Conservation (phyloP, 1,140 invertebrate genomes). For the Himalopsyche phryganea region DNA sequence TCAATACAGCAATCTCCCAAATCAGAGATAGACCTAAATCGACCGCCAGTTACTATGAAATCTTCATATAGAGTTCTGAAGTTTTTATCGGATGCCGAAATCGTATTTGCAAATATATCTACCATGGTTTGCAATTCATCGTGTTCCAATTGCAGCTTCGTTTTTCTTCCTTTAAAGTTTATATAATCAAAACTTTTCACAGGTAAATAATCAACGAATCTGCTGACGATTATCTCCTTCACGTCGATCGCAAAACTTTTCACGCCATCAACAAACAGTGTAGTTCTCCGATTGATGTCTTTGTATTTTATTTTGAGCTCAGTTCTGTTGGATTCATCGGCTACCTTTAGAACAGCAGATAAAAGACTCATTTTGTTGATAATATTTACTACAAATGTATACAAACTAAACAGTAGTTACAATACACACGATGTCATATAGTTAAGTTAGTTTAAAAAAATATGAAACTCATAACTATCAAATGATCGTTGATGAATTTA, state of each 20-base stretch:
- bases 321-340: slow-evolving; percentile 14
- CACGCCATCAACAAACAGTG: slow-evolving; percentile 16
- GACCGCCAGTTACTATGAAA: slow-evolving; percentile 2
- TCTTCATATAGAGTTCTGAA: slow-evolving; percentile 17
- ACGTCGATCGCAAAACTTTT: slow-evolving; percentile 19
- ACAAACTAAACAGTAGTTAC: not conserved
- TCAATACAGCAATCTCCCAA: slow-evolving; percentile 11
- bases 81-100: slow-evolving; percentile 1
- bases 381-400: not conserved
- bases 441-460: not conserved
- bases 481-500: not conserved
- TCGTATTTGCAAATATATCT: slow-evolving; percentile 9
- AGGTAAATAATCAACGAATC: slow-evolving; percentile 18
- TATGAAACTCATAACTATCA: not conserved
- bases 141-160: slow-evolving; percentile 8
- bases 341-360: slow-evolving; percentile 24
- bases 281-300: slow-evolving; percentile 11
- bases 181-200: slow-evolving; percentile 21
- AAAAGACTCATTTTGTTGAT: slow-evolving; percentile 23
- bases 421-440: not conserved
- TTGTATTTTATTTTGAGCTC: slow-evolving; percentile 19
- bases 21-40: slow-evolving; percentile 14
- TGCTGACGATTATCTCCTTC: slow-evolving; percentile 14
- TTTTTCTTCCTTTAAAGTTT: slow-evolving; percentile 11
- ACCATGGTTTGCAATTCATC: slow-evolving; percentile 8